These are phyloP conservation scores for Drosophila cracens DNA, from an alignment of 2,888 invertebrate species.

Conservation along the genomic window DNA sequence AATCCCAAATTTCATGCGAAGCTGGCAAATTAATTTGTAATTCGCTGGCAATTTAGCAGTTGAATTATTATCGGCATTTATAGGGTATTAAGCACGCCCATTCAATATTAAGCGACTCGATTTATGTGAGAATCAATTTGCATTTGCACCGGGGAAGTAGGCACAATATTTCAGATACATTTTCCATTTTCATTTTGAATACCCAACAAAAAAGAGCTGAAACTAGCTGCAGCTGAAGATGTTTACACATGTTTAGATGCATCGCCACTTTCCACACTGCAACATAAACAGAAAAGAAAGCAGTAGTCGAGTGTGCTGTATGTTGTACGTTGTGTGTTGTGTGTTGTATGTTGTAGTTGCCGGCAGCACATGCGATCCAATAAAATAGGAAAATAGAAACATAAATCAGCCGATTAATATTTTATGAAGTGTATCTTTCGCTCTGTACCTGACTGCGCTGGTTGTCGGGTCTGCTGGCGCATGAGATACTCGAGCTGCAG, in stretches of 20 bases:
- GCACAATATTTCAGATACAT: background rate
- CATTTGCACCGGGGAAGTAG: slow-evolving; percentile 5
- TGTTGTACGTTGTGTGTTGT: background rate
- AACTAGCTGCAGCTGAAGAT: slow-evolving; percentile 31
- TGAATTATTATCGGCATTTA: slow-evolving; percentile 30
- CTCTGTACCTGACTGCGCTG: slow-evolving; percentile 39
- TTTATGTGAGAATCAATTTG: slow-evolving; percentile 71
- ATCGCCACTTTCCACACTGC: slow-evolving; percentile 47
- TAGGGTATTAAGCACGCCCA: slow-evolving; percentile 30
- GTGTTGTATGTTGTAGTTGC: slow-evolving; percentile 27
- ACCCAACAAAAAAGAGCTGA: background rate
- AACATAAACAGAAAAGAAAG: slow-evolving; percentile 54
- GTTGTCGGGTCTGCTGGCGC: slow-evolving; percentile 11
- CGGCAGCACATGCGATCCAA: slow-evolving; percentile 58
- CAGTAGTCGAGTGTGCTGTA: slow-evolving; percentile 15
- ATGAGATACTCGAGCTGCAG: slow-evolving; percentile 41
- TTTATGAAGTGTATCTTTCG: slow-evolving; percentile 78
- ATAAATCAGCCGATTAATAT: slow-evolving; percentile 81
- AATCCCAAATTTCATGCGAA: slow-evolving; percentile 64
- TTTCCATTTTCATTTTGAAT: background rate
- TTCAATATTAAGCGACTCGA: slow-evolving; percentile 50
- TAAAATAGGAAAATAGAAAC: slow-evolving; percentile 77
- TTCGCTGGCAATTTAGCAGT: slow-evolving; percentile 78
- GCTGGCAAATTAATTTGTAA: slow-evolving; percentile 82
- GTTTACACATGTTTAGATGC: slow-evolving; percentile 60